Percentiles rank a stretch among this genome's conserved stretches.
These are phyloP conservation scores for Proales similis DNA, from an alignment of 1,140 invertebrate genomes.

Conservation along the genomic window DNA sequence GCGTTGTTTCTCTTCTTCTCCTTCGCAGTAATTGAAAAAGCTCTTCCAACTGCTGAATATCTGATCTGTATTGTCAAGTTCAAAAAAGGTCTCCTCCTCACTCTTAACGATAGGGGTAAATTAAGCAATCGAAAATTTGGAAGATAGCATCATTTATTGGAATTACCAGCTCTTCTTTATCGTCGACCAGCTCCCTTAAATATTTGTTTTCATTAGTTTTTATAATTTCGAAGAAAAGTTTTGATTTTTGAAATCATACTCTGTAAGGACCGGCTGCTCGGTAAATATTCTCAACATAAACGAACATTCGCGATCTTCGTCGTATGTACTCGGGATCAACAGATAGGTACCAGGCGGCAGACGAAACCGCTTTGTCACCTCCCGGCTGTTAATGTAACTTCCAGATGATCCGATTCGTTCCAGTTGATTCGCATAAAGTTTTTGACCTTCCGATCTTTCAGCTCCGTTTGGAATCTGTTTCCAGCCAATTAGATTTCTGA, in stretches of 20 bases:
- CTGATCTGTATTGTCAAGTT: conserved; percentile 27
- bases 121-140: not conserved
- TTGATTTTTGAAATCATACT: not conserved
- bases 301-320: conserved; percentile 56
- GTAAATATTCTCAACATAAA: conserved; percentile 60
- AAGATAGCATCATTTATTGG: not conserved
- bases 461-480: no score
- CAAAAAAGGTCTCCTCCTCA: conserved; percentile 33
- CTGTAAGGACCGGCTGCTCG: conserved; percentile 38
- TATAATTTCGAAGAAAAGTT: not conserved
- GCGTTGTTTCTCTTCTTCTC: not conserved
- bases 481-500: not conserved
- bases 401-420: conserved; percentile 44
- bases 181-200: conserved; percentile 2
- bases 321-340: conserved; percentile 61
- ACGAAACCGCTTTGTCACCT: conserved; percentile 49
- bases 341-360: conserved; percentile 58
- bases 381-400: conserved; percentile 49
- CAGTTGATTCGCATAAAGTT: conserved; percentile 35
- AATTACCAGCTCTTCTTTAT: conserved; percentile 17
- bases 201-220: no score
- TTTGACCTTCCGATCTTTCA: conserved; percentile 9
- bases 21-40: conserved; percentile 18
- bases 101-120: not conserved
- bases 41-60: conserved; percentile 35